These are phyloP conservation scores for Drosophila macrospina DNA, from an alignment of 2,888 invertebrate genomes.

Conservation along the genomic window DNA sequence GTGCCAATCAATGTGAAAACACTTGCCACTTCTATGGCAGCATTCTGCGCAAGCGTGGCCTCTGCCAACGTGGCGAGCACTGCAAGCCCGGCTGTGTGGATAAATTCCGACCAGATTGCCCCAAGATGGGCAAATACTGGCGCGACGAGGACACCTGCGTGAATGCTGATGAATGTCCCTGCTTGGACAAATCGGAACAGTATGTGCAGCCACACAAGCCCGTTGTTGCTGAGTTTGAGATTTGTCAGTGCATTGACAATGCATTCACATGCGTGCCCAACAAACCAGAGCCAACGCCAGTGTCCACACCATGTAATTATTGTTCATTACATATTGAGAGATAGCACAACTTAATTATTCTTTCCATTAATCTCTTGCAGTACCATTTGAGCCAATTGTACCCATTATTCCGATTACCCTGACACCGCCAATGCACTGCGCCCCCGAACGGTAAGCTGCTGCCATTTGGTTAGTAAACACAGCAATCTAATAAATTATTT, in stretches of 20 bases:
- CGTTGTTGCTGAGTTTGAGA: conserved; percentile 87
- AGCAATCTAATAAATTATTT: not conserved
- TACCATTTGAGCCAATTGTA: conserved; percentile 17
- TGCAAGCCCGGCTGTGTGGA: conserved; percentile 83
- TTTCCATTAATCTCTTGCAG: conserved; percentile 12
- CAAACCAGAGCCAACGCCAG: conserved; percentile 44
- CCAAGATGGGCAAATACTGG: conserved; percentile 87
- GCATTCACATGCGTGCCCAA: conserved; percentile 88
- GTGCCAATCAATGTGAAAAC: conserved; percentile 90
- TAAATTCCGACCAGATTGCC: conserved; percentile 86
- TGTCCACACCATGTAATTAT: conserved; percentile 47
- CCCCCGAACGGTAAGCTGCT: conserved; percentile 82
- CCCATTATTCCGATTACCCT: conserved; percentile 69
- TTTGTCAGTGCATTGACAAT: conserved; percentile 93
- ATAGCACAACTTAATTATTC: not conserved
- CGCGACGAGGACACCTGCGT: conserved; percentile 91
- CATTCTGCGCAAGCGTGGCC: conserved; percentile 78
- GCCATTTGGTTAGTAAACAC: accelerated
- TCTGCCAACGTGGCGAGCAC: conserved; percentile 81
- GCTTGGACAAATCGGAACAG: conserved; percentile 88
- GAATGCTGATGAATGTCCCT: conserved; percentile 90
- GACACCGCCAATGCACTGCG: conserved; percentile 86
- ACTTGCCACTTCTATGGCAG: conserved; percentile 89
- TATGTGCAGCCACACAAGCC: conserved; percentile 91
- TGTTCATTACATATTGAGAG: not conserved